Percentiles rank a stretch among this genome's conserved stretches.
Conservation (phyloP, 2,113 vertebrate genomes). For the Colossoma macropomum region DNA sequence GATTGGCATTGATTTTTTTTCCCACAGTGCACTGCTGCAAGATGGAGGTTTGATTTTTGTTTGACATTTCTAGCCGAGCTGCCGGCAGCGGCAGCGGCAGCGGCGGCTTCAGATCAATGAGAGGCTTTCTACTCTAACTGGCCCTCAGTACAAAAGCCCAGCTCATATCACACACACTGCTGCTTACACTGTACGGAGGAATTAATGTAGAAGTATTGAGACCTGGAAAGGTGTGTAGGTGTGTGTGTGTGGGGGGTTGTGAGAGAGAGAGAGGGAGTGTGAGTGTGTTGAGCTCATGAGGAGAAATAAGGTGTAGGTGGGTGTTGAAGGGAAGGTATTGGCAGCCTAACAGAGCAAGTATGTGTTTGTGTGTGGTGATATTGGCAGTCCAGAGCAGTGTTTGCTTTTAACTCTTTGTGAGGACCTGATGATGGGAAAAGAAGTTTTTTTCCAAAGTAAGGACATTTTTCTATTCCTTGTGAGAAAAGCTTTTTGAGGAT, state of each 20-base stretch:
- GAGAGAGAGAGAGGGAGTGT: neutral
- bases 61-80: conserved; percentile 52
- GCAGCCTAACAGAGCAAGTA: neutral
- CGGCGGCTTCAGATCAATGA: conserved; percentile 39
- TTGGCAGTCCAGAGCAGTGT: neutral
- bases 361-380: neutral
- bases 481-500: too few species aligned
- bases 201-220: conserved; percentile 7
- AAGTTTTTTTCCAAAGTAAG: too few species aligned
- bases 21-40: conserved; percentile 50
- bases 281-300: neutral
- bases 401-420: neutral
- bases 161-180: conserved; percentile 9
- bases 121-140: conserved; percentile 40
- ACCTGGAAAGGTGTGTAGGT: neutral
- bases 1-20: conserved; percentile 54
- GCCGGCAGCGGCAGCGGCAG: neutral
- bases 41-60: conserved; percentile 53
- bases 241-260: neutral
- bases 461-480: too few species aligned
- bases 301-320: neutral
- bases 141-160: conserved; percentile 40
- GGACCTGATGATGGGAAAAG: too few species aligned
- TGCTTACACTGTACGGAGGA: conserved; percentile 1
- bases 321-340: neutral